Evolutionary conservation across 2,113 vertebrate genomes (phyloP).

Genomic region (Pteropus alecto): DNA sequence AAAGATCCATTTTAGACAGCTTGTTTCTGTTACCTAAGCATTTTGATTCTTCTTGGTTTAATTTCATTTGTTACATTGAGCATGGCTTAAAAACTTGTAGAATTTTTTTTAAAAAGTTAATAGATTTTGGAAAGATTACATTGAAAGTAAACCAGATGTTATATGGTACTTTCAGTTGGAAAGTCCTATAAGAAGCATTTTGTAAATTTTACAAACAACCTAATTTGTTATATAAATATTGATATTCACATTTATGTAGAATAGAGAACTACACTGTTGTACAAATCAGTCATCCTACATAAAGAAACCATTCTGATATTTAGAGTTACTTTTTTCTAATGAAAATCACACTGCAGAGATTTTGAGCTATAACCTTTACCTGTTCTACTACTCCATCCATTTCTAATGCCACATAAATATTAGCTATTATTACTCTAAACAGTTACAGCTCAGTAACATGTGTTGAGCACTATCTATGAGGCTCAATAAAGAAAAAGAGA

Average conservation of each 20-base stretch:
- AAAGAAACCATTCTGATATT: neutral
- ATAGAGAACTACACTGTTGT: neutral
- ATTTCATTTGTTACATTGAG: neutral
- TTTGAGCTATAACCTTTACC: neutral
- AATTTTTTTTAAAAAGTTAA: neutral
- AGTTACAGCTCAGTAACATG: neutral
- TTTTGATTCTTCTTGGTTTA: neutral
- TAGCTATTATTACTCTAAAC: neutral
- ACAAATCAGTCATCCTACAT: neutral
- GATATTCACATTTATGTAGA: neutral
- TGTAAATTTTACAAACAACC: neutral
- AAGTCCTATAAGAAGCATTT: neutral
- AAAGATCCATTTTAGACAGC: neutral
- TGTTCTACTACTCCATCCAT: neutral
- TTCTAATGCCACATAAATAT: neutral
- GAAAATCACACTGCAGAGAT: neutral
- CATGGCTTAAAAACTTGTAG: neutral
- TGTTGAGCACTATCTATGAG: neutral
- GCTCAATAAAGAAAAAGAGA: neutral
- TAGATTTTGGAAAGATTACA: neutral
- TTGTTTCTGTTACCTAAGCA: neutral
- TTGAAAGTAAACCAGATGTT: neutral
- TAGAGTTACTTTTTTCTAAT: neutral
- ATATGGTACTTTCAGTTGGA: neutral
- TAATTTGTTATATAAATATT: conserved; percentile 4